Evolutionary conservation across 2,797 vertebrate genomes (phyloP).

Genomic region (Chiroxiphia lanceolata): DNA sequence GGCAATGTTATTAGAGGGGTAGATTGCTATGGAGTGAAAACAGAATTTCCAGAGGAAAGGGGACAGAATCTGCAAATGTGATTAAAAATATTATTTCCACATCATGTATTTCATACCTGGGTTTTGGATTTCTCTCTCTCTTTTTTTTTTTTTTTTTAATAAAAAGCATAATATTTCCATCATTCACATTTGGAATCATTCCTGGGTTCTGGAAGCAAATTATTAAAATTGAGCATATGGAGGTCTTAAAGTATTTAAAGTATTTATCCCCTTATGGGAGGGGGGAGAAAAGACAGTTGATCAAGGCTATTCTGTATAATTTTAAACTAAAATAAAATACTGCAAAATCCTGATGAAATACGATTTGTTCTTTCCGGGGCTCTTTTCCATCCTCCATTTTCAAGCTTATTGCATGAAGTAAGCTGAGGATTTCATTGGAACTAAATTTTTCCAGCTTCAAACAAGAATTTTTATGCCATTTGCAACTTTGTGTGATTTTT

Average conservation of each 20-base stretch:
- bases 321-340: constrained; percentile 70
- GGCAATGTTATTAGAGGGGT: constrained; percentile 15
- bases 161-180: constrained; percentile 73
- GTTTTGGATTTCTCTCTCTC: constrained; percentile 41
- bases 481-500: background rate
- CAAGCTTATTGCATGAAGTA: background rate
- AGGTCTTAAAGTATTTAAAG: constrained; percentile 74
- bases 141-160: background rate
- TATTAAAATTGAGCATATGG: constrained; percentile 81
- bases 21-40: background rate
- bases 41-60: constrained; percentile 48
- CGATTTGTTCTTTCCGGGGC: background rate
- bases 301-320: constrained; percentile 64
- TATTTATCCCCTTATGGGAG: constrained; percentile 52
- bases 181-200: constrained; percentile 76
- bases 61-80: constrained; percentile 33
- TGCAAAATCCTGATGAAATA: constrained; percentile 13
- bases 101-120: constrained; percentile 56
- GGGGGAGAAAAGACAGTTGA: constrained; percentile 23
- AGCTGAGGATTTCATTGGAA: background rate
- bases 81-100: constrained; percentile 44
- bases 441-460: background rate
- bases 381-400: constrained; percentile 11
- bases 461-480: background rate
- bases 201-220: constrained; percentile 74